Percentiles rank a stretch among this genome's conserved stretches.
Conservation (phyloP, 2,797 vertebrate species). For the Platalea minor region DNA sequence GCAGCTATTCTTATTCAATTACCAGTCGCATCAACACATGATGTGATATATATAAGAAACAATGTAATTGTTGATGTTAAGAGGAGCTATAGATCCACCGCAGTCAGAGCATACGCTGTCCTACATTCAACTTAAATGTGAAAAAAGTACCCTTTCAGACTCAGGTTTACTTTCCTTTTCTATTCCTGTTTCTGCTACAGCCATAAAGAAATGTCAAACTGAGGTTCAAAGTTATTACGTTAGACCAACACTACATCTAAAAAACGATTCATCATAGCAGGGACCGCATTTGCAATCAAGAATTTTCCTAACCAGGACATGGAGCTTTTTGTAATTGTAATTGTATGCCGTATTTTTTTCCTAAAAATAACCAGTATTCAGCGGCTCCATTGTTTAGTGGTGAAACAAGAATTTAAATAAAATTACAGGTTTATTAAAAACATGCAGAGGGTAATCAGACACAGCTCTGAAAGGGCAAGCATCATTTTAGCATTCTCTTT, state of each 20-base stretch:
- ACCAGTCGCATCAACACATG: neutral
- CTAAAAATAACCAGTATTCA: neutral
- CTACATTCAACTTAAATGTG: neutral
- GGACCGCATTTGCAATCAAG: neutral
- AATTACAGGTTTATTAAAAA: conserved; percentile 53
- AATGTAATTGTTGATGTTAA: neutral
- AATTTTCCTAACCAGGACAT: neutral
- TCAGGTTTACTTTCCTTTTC: neutral
- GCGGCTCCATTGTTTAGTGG: neutral
- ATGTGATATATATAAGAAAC: neutral
- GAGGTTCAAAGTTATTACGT: neutral
- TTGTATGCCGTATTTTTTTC: neutral
- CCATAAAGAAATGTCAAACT: neutral
- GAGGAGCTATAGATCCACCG: neutral
- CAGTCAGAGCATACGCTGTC: neutral
- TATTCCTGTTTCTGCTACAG: neutral
- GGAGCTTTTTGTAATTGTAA: neutral
- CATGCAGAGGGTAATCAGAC: neutral
- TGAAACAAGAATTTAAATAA: conserved; percentile 29
- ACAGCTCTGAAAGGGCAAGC: neutral
- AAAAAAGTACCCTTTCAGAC: neutral
- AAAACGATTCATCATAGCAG: neutral
- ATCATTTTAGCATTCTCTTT: neutral
- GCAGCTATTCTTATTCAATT: neutral
- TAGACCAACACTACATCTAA: neutral